phyloP scores from a whole-genome alignment of 2,888 invertebrate genomes.

The Adela reaumurella region DNA sequence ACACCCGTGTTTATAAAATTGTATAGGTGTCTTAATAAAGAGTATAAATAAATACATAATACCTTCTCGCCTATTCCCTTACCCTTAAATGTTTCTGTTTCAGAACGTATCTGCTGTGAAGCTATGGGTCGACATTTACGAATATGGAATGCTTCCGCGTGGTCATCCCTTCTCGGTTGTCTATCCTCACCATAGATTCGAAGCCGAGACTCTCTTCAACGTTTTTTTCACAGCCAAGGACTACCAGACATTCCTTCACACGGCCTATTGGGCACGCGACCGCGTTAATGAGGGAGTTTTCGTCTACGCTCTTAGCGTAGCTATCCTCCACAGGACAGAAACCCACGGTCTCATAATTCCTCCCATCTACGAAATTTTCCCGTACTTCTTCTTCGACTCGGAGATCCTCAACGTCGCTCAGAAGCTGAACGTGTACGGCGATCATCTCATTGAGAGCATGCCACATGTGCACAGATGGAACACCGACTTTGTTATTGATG shows the following conservation, averaged over 20 bases:
- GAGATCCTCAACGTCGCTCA: conserved; percentile 66
- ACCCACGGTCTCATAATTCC: conserved; percentile 64
- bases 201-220: conserved; percentile 63
- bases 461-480: conserved; percentile 32
- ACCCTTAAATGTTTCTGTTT: no score
- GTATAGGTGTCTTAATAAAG: no score
- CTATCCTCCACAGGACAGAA: conserved; percentile 61
- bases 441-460: conserved; percentile 24
- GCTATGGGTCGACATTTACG: conserved; percentile 51
- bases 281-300: conserved; percentile 68
- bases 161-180: conserved; percentile 58
- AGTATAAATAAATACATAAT: no score
- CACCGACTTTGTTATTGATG: conserved; percentile 53
- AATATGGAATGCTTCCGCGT: conserved; percentile 52
- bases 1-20: no score
- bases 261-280: conserved; percentile 65
- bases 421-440: conserved; percentile 48
- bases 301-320: conserved; percentile 60
- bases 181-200: conserved; percentile 54
- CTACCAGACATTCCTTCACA: conserved; percentile 65
- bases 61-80: no score
- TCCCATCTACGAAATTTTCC: conserved; percentile 69
- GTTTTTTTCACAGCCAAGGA: conserved; percentile 67
- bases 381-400: conserved; percentile 66
- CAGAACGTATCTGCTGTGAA: conserved; percentile 54